Evolutionary conservation across 2,113 vertebrate genomes (phyloP).

Genomic region (Toxostoma redivivum): DNA sequence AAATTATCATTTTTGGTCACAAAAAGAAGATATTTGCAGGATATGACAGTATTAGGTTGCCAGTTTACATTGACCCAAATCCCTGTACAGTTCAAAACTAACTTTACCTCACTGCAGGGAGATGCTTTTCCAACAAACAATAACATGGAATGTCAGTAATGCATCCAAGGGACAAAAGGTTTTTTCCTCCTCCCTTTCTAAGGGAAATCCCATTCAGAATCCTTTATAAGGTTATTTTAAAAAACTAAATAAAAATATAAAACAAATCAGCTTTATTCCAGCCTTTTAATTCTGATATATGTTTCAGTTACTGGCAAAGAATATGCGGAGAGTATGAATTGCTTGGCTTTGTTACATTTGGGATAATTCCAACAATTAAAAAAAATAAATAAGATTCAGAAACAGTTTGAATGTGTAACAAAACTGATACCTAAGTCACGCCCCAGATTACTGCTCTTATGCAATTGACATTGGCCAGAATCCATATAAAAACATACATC

Average conservation of each 20-base stretch:
- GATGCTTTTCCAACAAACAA: not conserved
- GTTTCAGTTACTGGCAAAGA: not conserved
- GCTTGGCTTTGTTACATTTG: conserved; percentile 44
- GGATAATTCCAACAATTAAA: conserved; percentile 39
- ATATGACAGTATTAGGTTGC: not conserved
- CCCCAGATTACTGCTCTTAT: conserved; percentile 31
- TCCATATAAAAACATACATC: conserved; percentile 35
- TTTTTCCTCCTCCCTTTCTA: not conserved
- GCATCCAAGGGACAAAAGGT: not conserved
- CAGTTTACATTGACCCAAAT: not conserved
- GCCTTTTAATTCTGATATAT: not conserved
- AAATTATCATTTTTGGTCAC: not conserved
- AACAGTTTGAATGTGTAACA: conserved; percentile 40
- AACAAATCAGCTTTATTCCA: not conserved
- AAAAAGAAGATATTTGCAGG: not conserved
- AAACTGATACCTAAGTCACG: conserved; percentile 46
- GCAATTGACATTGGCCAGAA: conserved; percentile 37
- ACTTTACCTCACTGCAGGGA: not conserved
- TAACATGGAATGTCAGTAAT: not conserved
- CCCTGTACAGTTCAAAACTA: not conserved
- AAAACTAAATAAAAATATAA: not conserved
- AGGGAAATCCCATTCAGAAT: not conserved
- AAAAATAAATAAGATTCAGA: conserved; percentile 3
- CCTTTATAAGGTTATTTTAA: not conserved
- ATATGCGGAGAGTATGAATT: not conserved